These are phyloP conservation scores for Athrips mouffetella DNA, from an alignment of 2,888 invertebrate species.

Conservation along the genomic window DNA sequence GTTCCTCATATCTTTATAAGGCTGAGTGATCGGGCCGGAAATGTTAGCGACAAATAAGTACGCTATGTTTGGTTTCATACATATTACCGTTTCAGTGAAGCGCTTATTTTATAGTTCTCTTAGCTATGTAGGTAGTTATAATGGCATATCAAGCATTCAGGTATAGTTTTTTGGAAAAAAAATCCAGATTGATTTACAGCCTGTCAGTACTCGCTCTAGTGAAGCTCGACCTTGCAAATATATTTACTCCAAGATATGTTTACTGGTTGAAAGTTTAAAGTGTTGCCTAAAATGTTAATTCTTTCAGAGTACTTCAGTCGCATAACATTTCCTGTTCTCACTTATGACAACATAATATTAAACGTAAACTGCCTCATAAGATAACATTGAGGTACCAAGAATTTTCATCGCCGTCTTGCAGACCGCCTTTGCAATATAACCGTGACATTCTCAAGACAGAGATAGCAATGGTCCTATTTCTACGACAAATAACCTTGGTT, in stretches of 20 bases:
- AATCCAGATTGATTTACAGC: too few species aligned
- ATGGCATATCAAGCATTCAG: too few species aligned
- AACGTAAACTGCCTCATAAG: conserved; percentile 63
- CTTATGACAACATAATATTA: conserved; percentile 64
- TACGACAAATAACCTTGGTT: conserved; percentile 55
- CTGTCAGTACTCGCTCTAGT: too few species aligned
- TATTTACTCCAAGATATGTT: too few species aligned
- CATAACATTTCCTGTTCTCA: conserved; percentile 22
- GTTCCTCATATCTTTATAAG: conserved; percentile 7
- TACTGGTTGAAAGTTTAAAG: neutral
- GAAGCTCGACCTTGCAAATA: too few species aligned
- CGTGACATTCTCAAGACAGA: conserved; percentile 62
- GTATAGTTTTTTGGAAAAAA: neutral
- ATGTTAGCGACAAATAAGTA: too few species aligned
- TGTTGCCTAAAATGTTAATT: neutral
- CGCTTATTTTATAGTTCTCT: too few species aligned
- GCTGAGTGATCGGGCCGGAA: conserved; percentile 9
- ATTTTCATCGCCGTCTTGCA: conserved; percentile 72
- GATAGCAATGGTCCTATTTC: conserved; percentile 49
- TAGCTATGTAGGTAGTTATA: too few species aligned
- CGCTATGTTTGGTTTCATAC: too few species aligned
- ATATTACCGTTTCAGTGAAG: too few species aligned
- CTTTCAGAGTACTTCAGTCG: neutral
- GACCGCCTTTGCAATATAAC: conserved; percentile 68
- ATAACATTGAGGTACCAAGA: conserved; percentile 74